Percentiles rank a stretch among this genome's conserved stretches.
Evolutionary conservation across 2,113 vertebrate species (phyloP).

Genomic region (Chloropsis hardwickii): DNA sequence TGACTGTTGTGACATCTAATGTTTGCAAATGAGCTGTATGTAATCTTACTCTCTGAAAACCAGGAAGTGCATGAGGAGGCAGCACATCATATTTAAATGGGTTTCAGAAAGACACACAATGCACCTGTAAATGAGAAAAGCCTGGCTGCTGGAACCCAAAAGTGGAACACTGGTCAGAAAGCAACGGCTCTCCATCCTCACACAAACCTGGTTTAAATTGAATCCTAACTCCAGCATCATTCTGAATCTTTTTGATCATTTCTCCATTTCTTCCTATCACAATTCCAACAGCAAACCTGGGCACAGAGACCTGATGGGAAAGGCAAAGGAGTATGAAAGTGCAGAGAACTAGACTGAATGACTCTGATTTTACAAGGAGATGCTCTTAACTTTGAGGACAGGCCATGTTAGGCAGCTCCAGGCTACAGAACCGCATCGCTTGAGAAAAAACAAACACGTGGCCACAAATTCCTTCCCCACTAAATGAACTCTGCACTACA

Average conservation of each 20-base stretch:
- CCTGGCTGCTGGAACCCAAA: slow-evolving; percentile 20
- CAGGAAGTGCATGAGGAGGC: slow-evolving; percentile 10
- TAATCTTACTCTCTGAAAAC: slow-evolving; percentile 14
- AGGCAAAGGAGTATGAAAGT: slow-evolving; percentile 46
- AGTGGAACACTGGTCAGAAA: not conserved
- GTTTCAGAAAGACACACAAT: slow-evolving; percentile 27
- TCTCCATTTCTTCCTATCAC: slow-evolving; percentile 98
- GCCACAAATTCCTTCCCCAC: slow-evolving; percentile 20
- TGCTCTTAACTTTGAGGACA: not conserved
- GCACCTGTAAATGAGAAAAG: not conserved
- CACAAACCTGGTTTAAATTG: slow-evolving; percentile 96
- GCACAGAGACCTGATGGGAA: slow-evolving; percentile 87
- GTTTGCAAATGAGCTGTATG: not conserved
- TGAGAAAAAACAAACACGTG: slow-evolving; percentile 3
- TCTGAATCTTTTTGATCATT: slow-evolving; percentile 99
- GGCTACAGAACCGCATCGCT: not conserved
- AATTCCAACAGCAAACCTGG: slow-evolving; percentile 95
- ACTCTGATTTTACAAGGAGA: slow-evolving; percentile 27
- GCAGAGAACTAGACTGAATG: slow-evolving; percentile 26
- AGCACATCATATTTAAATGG: not conserved
- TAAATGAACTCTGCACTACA: slow-evolving; percentile 15
- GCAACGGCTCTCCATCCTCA: slow-evolving; percentile 15
- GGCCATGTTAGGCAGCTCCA: slow-evolving; percentile 1
- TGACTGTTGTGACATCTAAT: not conserved
- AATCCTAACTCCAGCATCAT: slow-evolving; percentile 94